phyloP scores from a whole-genome alignment of 2,113 vertebrate genomes.

The Ovibos moschatus region DNA sequence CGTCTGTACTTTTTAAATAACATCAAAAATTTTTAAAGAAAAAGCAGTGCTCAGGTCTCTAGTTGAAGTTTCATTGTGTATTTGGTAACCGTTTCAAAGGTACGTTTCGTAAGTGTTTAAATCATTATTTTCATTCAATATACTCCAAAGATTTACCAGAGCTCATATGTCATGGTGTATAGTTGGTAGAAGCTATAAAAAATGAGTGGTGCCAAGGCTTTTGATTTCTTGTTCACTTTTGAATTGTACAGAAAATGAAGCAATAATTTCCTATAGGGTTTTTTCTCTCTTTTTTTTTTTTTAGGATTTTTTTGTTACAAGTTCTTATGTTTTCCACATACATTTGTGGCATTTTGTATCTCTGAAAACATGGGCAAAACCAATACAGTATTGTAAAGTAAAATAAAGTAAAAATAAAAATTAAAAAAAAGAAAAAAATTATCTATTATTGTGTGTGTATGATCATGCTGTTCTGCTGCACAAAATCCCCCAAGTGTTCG shows the following conservation, averaged over 20 bases:
- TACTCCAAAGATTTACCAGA: background rate
- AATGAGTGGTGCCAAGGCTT: background rate
- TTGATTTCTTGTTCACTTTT: background rate
- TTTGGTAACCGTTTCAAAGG: background rate
- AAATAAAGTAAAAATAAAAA: no score
- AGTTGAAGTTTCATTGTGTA: background rate
- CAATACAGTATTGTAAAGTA: no score
- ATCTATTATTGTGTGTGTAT: background rate
- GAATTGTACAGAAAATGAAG: background rate
- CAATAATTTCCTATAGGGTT: background rate
- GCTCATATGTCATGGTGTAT: background rate
- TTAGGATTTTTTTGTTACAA: background rate
- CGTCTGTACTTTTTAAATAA: background rate
- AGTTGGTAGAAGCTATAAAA: background rate
- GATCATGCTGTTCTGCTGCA: background rate
- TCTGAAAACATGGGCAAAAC: background rate
- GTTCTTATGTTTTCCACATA: background rate
- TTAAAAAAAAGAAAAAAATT: background rate
- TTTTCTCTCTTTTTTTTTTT: background rate
- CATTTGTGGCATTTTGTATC: background rate
- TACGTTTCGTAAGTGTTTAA: background rate
- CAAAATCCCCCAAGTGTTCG: background rate
- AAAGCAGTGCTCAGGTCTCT: background rate
- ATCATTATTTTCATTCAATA: background rate
- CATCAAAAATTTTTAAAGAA: background rate